Evolutionary conservation across 2,888 invertebrate species (phyloP), one percentile per base, ranked within the genome.

Genomic region (Rosalia funebris): DNA sequence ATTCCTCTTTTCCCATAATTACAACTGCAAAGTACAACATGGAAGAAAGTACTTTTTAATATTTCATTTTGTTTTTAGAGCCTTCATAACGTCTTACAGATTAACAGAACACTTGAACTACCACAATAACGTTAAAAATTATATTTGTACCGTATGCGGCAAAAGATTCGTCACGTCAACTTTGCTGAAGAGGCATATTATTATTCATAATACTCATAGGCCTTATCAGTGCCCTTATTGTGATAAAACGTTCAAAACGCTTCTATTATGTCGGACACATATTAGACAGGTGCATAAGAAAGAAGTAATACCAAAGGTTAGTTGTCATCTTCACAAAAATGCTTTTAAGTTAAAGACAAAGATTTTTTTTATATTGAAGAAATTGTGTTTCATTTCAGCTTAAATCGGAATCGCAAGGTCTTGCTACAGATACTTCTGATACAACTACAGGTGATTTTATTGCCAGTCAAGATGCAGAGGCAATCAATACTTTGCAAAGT

Each of bases 151-250:
- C 45, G 56, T 76, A 3, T 84, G 83, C 57, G 75, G 73, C 3
- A 82, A 82, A 62, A 71, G 71, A 37, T 83, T 82, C 62, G 71
- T 73, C 9, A 80, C 78, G 2, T 75, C 74, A 11, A 72, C 77
- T 1, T 70, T 81, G 14, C 66, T 83, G 16, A 80, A 79, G 61
- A 71, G 78, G 7, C 83, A 84, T 57, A 57, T 76, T 58, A 70
- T 75, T n/a, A 77, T 68, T 42, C 83, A 83, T 47, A 72, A 68
- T 82, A 79, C 79, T 52, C 75, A 76, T 36, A 79, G 83, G 52
- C 85, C 85, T 1, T 86, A 82, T 71, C 81, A 84, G 78, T 88
- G 88, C 75, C 87, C 87, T 0, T 86, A 86, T 73, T 88, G 88
- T 72, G 82, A 82, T 62, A 85, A 86, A 70, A 82, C 82, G 5